These are phyloP conservation scores for Cephalotes varians DNA, from an alignment of 2,888 invertebrate species.

Conservation along the genomic window DNA sequence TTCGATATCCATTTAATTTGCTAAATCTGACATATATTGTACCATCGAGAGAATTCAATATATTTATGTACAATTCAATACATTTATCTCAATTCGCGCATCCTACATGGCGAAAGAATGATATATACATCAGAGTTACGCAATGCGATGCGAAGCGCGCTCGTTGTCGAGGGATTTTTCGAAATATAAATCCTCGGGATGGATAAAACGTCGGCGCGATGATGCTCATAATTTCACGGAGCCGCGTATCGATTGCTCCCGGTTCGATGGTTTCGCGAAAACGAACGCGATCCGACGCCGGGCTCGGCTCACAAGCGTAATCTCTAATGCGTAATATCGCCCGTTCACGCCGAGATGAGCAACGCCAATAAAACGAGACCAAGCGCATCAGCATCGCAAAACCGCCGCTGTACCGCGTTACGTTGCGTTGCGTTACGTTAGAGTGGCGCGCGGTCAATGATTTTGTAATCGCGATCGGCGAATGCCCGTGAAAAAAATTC, in stretches of 20 bases:
- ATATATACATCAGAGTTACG: conserved; percentile 45
- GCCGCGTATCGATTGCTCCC: conserved; percentile 68
- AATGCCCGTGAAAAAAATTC: conserved; percentile 45
- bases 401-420: background rate
- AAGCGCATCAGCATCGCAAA: conserved; percentile 37
- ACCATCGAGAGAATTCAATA: conserved; percentile 1
- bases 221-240: conserved; percentile 70
- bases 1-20: conserved; percentile 19
- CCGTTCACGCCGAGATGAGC: conserved; percentile 68
- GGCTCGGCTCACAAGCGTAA: conserved; percentile 63
- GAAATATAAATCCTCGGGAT: conserved; percentile 69
- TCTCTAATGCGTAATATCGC: conserved; percentile 76
- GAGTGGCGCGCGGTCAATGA: conserved; percentile 64
- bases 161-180: conserved; percentile 61
- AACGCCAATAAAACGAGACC: conserved; percentile 71
- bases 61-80: conserved; percentile 14
- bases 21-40: background rate
- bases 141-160: conserved; percentile 52
- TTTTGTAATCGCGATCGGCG: conserved; percentile 60
- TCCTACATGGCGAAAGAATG: conserved; percentile 32
- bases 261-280: conserved; percentile 65
- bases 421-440: conserved; percentile 12
- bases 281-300: conserved; percentile 63
- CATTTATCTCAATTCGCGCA: conserved; percentile 44
- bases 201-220: conserved; percentile 68